These are phyloP conservation scores for Musca domestica DNA, from an alignment of 1,140 invertebrate species.

Conservation along the genomic window DNA sequence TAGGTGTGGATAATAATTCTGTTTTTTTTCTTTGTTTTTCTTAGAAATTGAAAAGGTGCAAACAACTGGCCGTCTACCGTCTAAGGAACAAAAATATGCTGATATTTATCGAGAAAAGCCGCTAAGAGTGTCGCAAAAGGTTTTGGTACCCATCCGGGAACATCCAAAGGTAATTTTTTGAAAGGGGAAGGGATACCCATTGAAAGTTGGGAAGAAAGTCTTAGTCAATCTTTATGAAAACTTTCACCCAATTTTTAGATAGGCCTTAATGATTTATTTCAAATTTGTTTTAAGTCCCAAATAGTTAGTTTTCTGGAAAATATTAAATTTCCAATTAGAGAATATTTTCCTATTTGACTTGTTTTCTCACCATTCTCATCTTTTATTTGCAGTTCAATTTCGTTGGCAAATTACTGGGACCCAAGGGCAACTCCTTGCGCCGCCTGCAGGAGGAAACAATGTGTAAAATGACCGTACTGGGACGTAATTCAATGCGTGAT, in stretches of 20 bases:
- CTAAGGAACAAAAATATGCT: conserved; percentile 45
- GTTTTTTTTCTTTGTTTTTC: conserved; percentile 7
- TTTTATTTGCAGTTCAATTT: conserved; percentile 78
- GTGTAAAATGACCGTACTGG: conserved; percentile 88
- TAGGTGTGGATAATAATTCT: neutral
- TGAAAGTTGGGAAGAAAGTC: no score
- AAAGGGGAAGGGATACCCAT: no score
- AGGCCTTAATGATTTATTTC: no score
- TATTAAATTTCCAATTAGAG: no score
- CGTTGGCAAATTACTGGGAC: conserved; percentile 87
- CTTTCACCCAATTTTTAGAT: no score
- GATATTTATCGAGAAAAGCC: conserved; percentile 62
- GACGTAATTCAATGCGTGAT: conserved; percentile 85
- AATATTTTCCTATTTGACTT: neutral
- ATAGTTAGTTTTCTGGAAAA: no score
- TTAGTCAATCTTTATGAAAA: no score
- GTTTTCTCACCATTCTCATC: neutral
- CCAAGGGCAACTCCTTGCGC: conserved; percentile 86
- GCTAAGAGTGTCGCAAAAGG: conserved; percentile 75
- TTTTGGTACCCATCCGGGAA: conserved; percentile 75
- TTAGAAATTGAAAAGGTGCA: conserved; percentile 29
- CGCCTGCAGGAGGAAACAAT: conserved; percentile 85
- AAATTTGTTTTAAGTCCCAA: no score
- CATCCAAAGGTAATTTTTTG: conserved; percentile 70
- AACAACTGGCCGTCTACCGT: conserved; percentile 45